Evolutionary conservation across 2,888 invertebrate genomes (phyloP), one percentile per base, ranked within the genome.

Genomic region (Melikaiella ostensackeni): DNA sequence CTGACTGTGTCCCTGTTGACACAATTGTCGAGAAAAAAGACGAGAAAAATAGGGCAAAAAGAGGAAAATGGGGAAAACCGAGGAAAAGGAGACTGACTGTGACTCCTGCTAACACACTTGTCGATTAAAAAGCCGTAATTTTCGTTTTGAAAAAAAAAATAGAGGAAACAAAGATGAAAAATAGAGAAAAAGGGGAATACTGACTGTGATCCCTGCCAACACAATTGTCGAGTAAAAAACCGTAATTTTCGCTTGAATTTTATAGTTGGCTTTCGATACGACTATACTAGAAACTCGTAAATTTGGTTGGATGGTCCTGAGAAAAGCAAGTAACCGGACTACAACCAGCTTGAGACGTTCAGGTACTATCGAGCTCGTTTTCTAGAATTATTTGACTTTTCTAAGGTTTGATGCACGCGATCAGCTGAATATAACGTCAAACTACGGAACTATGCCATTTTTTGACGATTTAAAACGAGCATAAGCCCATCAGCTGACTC

Each of bases 261-360:
- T 42, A 21, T 42, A 64, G 42, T 42, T 7, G 2, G 38, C 46
- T 66, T n/a, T n/a, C n/a, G n/a, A n/a, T n/a, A n/a, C n/a, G n/a
- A n/a, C n/a, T n/a, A n/a, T n/a, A 46, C 46, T 46, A 66, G 42
- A 46, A 50, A 46, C 46, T 66, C 66, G 46, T 66, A 66, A 66
- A 66, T 66, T 66, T 27, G 24, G 46, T 66, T 24, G 42, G 50
- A 50, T 50, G 19, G 19, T 50, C 66, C 46, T 19, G 16, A 66
- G 24, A 66, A 66, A 66, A 66, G 46, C n/a, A 70, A 50, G n/a
- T 27, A 50, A 50, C 30, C 19, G 24, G 16, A 46, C 27, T 5
- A 27, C 7, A 42, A n/a, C 7, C 16, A 8, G 2, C 6, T 8
- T 42, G 19, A 24, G 16, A 6, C 24, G 27, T 16, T 38, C 1